These are phyloP conservation scores for Pheosia tremula DNA, from an alignment of 2,888 invertebrate species.

Conservation along the genomic window DNA sequence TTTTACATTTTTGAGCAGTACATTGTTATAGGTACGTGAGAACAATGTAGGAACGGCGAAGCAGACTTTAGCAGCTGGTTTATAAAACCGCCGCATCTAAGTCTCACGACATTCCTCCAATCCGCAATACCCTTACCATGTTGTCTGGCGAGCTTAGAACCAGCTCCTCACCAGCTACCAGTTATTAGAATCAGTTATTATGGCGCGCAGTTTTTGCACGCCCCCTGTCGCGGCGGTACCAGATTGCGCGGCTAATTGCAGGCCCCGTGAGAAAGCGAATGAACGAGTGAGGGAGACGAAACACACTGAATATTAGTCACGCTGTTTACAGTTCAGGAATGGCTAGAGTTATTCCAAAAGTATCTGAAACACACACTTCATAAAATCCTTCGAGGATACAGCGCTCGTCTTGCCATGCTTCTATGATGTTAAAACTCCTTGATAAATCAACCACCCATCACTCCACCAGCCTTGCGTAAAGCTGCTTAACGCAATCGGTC, in stretches of 20 bases:
- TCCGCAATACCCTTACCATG: slow-evolving; percentile 16
- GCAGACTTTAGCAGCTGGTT: too few relatives aligned
- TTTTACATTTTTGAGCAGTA: too few relatives aligned
- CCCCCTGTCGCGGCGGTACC: slow-evolving; percentile 36
- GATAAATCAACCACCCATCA: neutral
- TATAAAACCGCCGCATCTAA: neutral
- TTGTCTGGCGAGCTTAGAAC: slow-evolving; percentile 53
- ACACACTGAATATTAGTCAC: neutral
- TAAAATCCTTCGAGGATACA: too few relatives aligned
- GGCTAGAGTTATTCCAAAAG: too few relatives aligned
- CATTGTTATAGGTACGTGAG: too few relatives aligned
- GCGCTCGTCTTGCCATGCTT: too few relatives aligned
- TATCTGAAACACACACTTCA: too few relatives aligned
- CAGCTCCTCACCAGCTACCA: slow-evolving; percentile 46
- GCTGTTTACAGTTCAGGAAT: neutral
- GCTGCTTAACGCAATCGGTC: neutral
- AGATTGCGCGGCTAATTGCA: slow-evolving; percentile 65
- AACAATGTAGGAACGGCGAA: too few relatives aligned
- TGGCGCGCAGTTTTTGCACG: slow-evolving; percentile 60
- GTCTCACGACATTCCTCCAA: neutral
- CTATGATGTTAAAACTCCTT: neutral
- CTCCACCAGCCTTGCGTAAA: neutral
- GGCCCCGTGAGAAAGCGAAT: slow-evolving; percentile 54
- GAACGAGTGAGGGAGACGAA: neutral
- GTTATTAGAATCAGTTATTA: slow-evolving; percentile 59